Conservation (phyloP, 2,888 invertebrate genomes). For the Drymonia ruficornis region DNA sequence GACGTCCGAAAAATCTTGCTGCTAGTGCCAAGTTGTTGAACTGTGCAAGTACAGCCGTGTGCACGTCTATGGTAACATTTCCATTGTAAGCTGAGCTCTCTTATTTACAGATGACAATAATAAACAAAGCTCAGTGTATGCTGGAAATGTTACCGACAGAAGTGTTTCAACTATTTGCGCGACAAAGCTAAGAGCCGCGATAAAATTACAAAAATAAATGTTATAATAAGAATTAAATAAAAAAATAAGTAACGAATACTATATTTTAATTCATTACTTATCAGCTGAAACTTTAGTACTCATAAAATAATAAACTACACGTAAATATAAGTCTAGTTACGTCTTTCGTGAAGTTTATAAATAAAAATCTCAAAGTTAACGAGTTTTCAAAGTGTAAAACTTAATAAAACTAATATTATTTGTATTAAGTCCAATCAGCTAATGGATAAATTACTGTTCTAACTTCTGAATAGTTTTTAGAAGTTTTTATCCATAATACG, state of each 20-base stretch:
- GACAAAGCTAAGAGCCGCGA: too few relatives aligned
- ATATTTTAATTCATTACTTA: too few relatives aligned
- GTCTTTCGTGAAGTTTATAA: neutral
- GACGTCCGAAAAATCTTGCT: conserved; percentile 41
- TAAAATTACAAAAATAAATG: too few relatives aligned
- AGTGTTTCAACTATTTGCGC: too few relatives aligned
- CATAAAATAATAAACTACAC: neutral
- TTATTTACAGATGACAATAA: too few relatives aligned
- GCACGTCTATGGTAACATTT: too few relatives aligned
- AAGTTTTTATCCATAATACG: conserved; percentile 15
- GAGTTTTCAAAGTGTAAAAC: neutral
- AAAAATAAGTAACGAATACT: too few relatives aligned
- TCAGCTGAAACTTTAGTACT: too few relatives aligned
- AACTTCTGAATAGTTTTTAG: conserved; percentile 15
- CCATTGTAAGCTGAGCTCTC: too few relatives aligned
- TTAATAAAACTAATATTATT: neutral
- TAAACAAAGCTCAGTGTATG: too few relatives aligned
- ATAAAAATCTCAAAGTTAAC: neutral
- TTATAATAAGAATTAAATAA: too few relatives aligned
- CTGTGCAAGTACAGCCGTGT: neutral
- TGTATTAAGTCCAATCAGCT: conserved; percentile 17
- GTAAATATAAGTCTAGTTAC: neutral
- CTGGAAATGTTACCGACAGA: too few relatives aligned
- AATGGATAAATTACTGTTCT: conserved; percentile 15
- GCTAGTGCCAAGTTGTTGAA: conserved; percentile 12